A percentile compares a stretch with the other conserved stretches of the same genome.
phyloP scores from a whole-genome alignment of 2,797 vertebrate genomes.

The Lacerta viridis region DNA sequence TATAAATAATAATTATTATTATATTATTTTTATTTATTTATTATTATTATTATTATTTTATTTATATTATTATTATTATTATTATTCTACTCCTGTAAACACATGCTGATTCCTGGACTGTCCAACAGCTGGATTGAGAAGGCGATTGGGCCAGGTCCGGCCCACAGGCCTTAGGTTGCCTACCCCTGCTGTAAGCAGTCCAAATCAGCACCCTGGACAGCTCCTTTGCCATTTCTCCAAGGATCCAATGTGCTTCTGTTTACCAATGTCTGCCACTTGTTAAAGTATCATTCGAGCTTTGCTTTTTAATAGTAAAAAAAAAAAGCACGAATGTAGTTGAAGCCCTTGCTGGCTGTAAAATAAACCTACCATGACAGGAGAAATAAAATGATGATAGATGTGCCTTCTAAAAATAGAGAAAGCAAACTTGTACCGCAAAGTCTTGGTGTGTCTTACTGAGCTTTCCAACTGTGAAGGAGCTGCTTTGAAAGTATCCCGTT shows the following conservation, averaged over 20 bases:
- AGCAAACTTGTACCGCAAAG: not conserved
- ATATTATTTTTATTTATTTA: no score
- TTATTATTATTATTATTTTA: no score
- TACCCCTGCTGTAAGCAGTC: not conserved
- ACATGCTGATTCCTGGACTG: no score
- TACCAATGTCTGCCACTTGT: not conserved
- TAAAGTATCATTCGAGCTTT: not conserved
- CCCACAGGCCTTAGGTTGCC: no score
- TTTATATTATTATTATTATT: no score
- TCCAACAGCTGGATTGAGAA: no score
- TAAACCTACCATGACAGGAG: not conserved
- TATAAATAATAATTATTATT: no score
- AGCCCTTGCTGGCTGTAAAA: not conserved
- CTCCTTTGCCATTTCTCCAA: not conserved
- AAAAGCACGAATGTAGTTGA: not conserved
- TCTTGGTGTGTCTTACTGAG: not conserved
- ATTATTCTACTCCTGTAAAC: no score
- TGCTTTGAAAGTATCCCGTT: not conserved
- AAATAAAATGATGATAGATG: not conserved
- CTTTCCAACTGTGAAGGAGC: not conserved
- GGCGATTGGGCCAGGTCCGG: no score
- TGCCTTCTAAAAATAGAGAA: not conserved
- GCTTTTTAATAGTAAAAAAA: not conserved
- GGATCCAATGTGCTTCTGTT: not conserved
- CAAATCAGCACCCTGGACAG: slow-evolving; percentile 21